A percentile compares a stretch with the other conserved stretches of the same genome.
phyloP scores from a whole-genome alignment of 2,888 invertebrate species.

The Eutolmus rufibarbis region DNA sequence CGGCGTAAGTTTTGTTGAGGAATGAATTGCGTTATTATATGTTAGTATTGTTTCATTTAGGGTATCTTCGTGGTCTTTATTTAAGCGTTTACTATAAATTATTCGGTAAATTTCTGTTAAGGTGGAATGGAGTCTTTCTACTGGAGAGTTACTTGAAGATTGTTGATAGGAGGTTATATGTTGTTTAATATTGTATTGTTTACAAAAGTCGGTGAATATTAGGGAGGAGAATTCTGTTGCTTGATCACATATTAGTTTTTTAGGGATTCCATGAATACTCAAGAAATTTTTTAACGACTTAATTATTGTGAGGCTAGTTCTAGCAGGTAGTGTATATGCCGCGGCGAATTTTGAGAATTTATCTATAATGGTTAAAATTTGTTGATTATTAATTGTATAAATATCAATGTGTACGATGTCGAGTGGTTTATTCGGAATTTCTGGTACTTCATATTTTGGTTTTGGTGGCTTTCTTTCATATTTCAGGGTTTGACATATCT shows the following conservation, averaged over 20 bases:
- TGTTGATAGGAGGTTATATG: slow-evolving; percentile 41
- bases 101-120: slow-evolving; percentile 48
- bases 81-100: slow-evolving; percentile 29
- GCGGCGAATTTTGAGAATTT: slow-evolving; percentile 37
- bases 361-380: slow-evolving; percentile 42
- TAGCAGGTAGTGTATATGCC: neutral
- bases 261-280: slow-evolving; percentile 40
- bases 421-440: slow-evolving; percentile 44
- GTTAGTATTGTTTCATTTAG: too few species aligned
- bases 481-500: slow-evolving; percentile 19
- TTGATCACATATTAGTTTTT: slow-evolving; percentile 40
- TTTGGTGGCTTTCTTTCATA: slow-evolving; percentile 46
- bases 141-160: slow-evolving; percentile 45
- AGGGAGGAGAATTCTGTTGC: slow-evolving; percentile 44
- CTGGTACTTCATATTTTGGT: slow-evolving; percentile 34
- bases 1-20: too few species aligned
- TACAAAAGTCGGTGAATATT: too few species aligned
- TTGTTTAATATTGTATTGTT: slow-evolving; percentile 35
- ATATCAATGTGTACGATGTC: too few species aligned
- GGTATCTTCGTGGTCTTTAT: slow-evolving; percentile 40
- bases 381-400: slow-evolving; percentile 44
- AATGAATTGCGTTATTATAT: slow-evolving; percentile 10
- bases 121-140: slow-evolving; percentile 47
- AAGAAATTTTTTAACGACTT: slow-evolving; percentile 35
- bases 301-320: too few species aligned